Base-by-base conservation (phyloP, 2,113 vertebrate genomes). In the Planiliza haematocheilus region DNA sequence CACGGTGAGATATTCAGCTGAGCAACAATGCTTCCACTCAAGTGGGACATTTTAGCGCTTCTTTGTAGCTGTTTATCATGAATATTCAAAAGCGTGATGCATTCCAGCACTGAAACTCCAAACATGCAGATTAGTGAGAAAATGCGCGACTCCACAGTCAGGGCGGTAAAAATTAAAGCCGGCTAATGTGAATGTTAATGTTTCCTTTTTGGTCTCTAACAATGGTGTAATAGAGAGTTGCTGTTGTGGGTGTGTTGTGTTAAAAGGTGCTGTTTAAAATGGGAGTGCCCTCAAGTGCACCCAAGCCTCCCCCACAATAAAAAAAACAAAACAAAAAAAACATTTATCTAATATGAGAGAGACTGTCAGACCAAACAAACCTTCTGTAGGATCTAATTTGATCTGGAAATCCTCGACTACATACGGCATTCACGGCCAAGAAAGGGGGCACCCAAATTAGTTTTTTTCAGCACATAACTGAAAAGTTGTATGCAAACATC, bases 311-410 rank as follows among this genome's bases (percentile, higher is more conserved):
- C 50, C 53, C 74, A 74, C 72, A 89, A 77, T 82, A 75, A 79
- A 84, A 88, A 84, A 62, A 30, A 30, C 74, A 74, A 70, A 89
- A 75, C 81, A 75, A 79, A 84, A 88, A 83, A 62, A 77, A 88
- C 80, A 85, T 91, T 90, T 84, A 85, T 89, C 89, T 88, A 82
- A 70, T 79, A 66, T 88, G 76, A 81, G 74, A 70, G 50, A 53
- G 78, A 65, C 73, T 88, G 83, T 89, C 85, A 87, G 72, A 71
- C 66, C 62, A 50, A 61, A 63, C 62, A 57, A 14, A 55, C 51
- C 69, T 87, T 79, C 89, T 83, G 80, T 66, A 65, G 65, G 57
- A 71, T 83, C 74, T 81, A 86, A 89, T 89, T 88, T 90, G 85
- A 81, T 83, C 74, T 81, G 63, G 81, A 89, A 88, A 83, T 81